Percentiles rank a stretch among this genome's conserved stretches.
phyloP scores from a whole-genome alignment of 2,888 invertebrate genomes.

The Trichopria drosophilae region DNA sequence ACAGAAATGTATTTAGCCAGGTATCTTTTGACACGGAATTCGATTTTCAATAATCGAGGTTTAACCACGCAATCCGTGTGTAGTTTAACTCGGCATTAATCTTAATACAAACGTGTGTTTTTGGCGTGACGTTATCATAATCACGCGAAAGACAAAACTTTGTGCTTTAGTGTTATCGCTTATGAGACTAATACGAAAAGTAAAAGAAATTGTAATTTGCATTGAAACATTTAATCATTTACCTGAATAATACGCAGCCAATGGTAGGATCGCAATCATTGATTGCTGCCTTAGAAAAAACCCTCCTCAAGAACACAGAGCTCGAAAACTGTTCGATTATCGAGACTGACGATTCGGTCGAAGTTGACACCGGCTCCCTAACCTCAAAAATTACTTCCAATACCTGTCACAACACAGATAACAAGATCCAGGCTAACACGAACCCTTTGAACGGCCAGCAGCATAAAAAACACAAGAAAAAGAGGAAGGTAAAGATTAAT shows the following conservation, averaged over 20 bases:
- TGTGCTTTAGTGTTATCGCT: too few relatives aligned
- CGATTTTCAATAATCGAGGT: too few relatives aligned
- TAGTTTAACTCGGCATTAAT: too few relatives aligned
- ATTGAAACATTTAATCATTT: slow-evolving; percentile 28
- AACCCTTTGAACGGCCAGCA: slow-evolving; percentile 51
- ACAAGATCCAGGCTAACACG: slow-evolving; percentile 50
- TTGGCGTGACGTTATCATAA: too few relatives aligned
- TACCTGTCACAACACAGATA: slow-evolving; percentile 50
- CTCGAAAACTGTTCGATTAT: slow-evolving; percentile 49
- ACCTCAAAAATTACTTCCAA: slow-evolving; percentile 51
- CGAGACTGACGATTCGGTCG: slow-evolving; percentile 45
- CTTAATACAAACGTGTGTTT: too few relatives aligned
- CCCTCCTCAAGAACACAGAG: slow-evolving; percentile 49
- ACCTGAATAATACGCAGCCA: slow-evolving; percentile 41
- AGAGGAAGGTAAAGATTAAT: slow-evolving; percentile 55
- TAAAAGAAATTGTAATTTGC: too few relatives aligned
- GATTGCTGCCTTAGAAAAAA: slow-evolving; percentile 52
- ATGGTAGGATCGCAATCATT: slow-evolving; percentile 47
- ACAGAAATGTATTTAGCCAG: too few relatives aligned
- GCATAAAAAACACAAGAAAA: slow-evolving; percentile 56
- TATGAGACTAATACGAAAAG: too few relatives aligned
- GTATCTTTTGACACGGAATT: too few relatives aligned
- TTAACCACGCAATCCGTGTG: too few relatives aligned
- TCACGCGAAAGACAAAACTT: too few relatives aligned
- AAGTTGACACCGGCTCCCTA: slow-evolving; percentile 48